These are phyloP conservation scores for Tragelaphus eurycerus DNA, from an alignment of 2,797 vertebrate genomes.

Conservation along the genomic window DNA sequence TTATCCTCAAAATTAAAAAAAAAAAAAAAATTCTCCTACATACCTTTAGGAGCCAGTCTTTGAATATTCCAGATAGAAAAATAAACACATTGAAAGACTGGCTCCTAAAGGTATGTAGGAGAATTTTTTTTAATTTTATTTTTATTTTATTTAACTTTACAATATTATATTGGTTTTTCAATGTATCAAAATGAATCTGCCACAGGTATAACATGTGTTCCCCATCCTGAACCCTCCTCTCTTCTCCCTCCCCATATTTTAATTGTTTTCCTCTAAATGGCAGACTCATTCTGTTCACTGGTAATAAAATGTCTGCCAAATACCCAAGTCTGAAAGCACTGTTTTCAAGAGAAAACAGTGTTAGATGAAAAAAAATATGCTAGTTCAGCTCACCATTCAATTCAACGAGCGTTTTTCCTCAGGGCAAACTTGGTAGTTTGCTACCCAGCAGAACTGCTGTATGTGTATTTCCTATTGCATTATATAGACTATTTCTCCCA, in stretches of 20 bases:
- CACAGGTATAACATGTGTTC: too few species aligned
- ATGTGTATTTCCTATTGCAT: not conserved
- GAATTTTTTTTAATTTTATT: too few species aligned
- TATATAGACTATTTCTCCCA: not conserved
- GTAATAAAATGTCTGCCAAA: not conserved
- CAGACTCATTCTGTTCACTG: not conserved
- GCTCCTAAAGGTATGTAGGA: not conserved
- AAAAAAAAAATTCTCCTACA: not conserved
- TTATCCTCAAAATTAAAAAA: not conserved
- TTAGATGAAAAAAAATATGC: not conserved
- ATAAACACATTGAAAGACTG: not conserved
- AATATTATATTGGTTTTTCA: too few species aligned
- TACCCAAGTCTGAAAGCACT: not conserved
- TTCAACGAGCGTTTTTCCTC: fast-evolving
- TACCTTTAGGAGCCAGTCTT: not conserved
- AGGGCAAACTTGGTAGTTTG: not conserved
- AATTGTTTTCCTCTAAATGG: not conserved
- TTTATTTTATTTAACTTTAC: too few species aligned
- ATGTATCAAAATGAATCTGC: too few species aligned
- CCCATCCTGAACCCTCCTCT: too few species aligned
- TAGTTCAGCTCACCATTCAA: not conserved
- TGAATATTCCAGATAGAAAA: not conserved
- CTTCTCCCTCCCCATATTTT: too few species aligned
- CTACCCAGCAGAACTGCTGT: not conserved
- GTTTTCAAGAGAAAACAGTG: not conserved